These are phyloP conservation scores for Pantherophis alleghaniensis DNA, from an alignment of 2,797 vertebrate genomes.

Conservation along the genomic window DNA sequence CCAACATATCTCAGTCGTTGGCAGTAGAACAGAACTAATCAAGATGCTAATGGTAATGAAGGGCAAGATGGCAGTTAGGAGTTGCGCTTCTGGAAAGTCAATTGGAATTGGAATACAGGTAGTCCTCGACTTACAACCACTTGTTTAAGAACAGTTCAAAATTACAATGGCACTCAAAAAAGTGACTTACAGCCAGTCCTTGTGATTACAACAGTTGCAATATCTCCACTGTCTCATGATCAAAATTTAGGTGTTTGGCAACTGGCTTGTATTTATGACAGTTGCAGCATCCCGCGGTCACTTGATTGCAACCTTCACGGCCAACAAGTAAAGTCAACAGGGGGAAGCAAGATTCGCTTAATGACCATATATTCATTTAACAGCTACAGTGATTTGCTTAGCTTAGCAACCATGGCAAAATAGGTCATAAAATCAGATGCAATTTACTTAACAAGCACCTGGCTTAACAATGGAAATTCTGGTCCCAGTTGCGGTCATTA, in stretches of 20 bases:
- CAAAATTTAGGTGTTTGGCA: not conserved
- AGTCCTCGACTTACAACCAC: not conserved
- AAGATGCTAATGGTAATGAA: not conserved
- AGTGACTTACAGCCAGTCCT: not conserved
- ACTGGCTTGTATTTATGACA: not conserved
- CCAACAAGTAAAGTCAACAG: not conserved
- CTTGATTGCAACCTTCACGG: not conserved
- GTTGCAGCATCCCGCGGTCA: not conserved
- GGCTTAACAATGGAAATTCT: not conserved
- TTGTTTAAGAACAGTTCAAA: not conserved
- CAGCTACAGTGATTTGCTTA: not conserved
- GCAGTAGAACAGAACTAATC: not conserved
- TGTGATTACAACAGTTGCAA: not conserved
- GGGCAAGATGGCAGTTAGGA: not conserved
- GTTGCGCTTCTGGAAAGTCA: not conserved
- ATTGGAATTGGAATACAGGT: not conserved
- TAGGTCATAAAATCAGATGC: not conserved
- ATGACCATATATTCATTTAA: not conserved
- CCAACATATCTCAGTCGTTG: not conserved
- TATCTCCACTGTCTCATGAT: not conserved
- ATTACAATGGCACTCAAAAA: not conserved
- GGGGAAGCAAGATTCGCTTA: not conserved
- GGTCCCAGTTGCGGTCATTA: not conserved
- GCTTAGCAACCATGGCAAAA: not conserved
- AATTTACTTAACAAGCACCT: not conserved